A percentile compares a stretch with the other conserved stretches of the same genome.
phyloP scores from a whole-genome alignment of 2,113 vertebrate genomes.

The Myxocyprinus asiaticus region DNA sequence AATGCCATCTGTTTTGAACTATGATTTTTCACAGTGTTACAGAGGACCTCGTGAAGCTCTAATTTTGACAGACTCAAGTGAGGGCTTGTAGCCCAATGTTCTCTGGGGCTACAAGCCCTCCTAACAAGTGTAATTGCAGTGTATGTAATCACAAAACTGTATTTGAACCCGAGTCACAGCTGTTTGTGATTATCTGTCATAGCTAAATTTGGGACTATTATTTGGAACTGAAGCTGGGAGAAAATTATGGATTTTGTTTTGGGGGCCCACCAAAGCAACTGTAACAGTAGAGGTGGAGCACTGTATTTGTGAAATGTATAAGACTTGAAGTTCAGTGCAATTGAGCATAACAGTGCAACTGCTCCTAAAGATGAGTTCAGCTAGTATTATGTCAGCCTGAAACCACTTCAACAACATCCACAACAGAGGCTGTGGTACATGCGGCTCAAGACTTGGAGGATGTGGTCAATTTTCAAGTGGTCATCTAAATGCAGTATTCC shows the following conservation, averaged over 20 bases:
- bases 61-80: slow-evolving; percentile 44
- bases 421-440: background rate
- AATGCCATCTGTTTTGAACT: too few relatives aligned
- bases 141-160: slow-evolving; percentile 14
- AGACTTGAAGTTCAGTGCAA: background rate
- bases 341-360: background rate
- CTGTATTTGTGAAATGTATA: slow-evolving; percentile 1
- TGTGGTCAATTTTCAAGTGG: background rate
- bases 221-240: slow-evolving; percentile 2
- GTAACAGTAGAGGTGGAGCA: background rate
- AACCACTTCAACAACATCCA: background rate
- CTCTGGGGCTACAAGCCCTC: slow-evolving; percentile 14
- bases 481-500: background rate
- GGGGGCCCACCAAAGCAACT: slow-evolving; percentile 7
- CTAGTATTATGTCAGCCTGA: background rate
- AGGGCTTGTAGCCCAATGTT: slow-evolving; percentile 18
- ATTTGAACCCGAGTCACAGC: slow-evolving; percentile 39
- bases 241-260: slow-evolving; percentile 21
- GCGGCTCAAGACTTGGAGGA: background rate
- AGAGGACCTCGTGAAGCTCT: slow-evolving; percentile 22
- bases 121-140: slow-evolving; percentile 24
- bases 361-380: background rate
- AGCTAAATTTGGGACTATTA: slow-evolving; percentile 22
- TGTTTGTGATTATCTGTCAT: slow-evolving; percentile 22
- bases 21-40: background rate